phyloP scores from a whole-genome alignment of 2,888 invertebrate genomes.

The Bombylius major region DNA sequence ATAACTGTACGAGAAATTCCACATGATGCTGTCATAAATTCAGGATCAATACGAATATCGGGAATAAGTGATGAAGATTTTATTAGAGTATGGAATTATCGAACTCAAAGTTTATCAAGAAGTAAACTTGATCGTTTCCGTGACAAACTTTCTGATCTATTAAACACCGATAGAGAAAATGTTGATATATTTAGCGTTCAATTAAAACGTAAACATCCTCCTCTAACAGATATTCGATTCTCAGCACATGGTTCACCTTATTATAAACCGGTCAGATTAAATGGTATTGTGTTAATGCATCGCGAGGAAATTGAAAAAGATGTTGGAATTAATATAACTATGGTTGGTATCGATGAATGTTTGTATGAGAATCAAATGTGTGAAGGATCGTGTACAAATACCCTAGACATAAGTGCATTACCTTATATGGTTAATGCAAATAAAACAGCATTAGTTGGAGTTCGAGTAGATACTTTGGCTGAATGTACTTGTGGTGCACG shows the following conservation, averaged over 20 bases:
- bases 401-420: conserved; percentile 73
- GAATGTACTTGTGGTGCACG: conserved; percentile 90
- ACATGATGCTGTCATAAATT: conserved; percentile 89
- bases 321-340: conserved; percentile 91
- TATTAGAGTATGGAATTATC: conserved; percentile 87
- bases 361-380: conserved; percentile 89
- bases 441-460: conserved; percentile 91
- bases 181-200: conserved; percentile 97
- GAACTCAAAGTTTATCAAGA: conserved; percentile 67
- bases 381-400: conserved; percentile 92
- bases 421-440: conserved; percentile 97
- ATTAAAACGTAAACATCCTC: conserved; percentile 70
- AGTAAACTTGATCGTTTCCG: conserved; percentile 84
- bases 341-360: conserved; percentile 97
- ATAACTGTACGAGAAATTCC: conserved; percentile 90
- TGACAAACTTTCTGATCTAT: conserved; percentile 72
- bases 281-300: conserved; percentile 88
- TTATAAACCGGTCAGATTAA: conserved; percentile 85
- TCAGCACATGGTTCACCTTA: conserved; percentile 93
- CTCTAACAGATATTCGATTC: conserved; percentile 83
- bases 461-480: conserved; percentile 81
- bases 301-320: conserved; percentile 86
- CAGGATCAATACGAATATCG: conserved; percentile 84
- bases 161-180: conserved; percentile 75
- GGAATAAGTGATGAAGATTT: conserved; percentile 95